Evolutionary conservation across 92 coral and sea anemone species (phyloP).

Genomic region (Micromussa lordhowensis): DNA sequence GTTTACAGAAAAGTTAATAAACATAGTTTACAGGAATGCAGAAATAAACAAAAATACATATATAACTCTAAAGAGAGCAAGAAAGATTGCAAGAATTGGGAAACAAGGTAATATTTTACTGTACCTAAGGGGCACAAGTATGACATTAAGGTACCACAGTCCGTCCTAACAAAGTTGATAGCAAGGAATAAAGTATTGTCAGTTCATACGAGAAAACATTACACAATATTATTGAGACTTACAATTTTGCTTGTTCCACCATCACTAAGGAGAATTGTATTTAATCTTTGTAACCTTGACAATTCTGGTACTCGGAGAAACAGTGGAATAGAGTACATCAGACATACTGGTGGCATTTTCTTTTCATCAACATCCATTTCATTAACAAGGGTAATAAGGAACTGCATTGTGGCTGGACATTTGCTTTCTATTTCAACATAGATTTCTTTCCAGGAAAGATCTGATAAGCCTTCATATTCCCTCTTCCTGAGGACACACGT

Average conservation of each 20-base stretch:
- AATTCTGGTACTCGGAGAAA: slow-evolving; percentile 45
- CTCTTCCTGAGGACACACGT: slow-evolving; percentile 31
- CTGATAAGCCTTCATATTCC: slow-evolving; percentile 43
- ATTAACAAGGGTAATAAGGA: slow-evolving; percentile 41
- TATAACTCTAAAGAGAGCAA: too few species aligned
- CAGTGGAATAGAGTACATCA: slow-evolving; percentile 39
- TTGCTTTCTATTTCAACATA: slow-evolving; percentile 39
- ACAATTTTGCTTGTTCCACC: slow-evolving; percentile 55
- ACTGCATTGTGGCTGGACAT: slow-evolving; percentile 45
- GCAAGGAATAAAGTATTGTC: not conserved
- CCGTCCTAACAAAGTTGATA: too few species aligned
- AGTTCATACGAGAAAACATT: not conserved
- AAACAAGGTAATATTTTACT: too few species aligned
- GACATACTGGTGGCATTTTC: not conserved
- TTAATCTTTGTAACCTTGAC: slow-evolving; percentile 38
- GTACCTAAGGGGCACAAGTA: too few species aligned
- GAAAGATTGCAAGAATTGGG: too few species aligned
- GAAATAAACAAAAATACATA: too few species aligned
- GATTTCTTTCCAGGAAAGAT: slow-evolving; percentile 41
- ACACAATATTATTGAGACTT: slow-evolving; percentile 4
- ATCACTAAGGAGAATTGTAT: slow-evolving; percentile 54
- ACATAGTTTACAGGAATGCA: too few species aligned
- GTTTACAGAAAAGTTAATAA: too few species aligned
- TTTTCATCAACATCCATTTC: slow-evolving; percentile 31
- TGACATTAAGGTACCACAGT: too few species aligned